Base-by-base conservation (phyloP, 2,888 invertebrate species). In the Cheilosia vulpina region DNA sequence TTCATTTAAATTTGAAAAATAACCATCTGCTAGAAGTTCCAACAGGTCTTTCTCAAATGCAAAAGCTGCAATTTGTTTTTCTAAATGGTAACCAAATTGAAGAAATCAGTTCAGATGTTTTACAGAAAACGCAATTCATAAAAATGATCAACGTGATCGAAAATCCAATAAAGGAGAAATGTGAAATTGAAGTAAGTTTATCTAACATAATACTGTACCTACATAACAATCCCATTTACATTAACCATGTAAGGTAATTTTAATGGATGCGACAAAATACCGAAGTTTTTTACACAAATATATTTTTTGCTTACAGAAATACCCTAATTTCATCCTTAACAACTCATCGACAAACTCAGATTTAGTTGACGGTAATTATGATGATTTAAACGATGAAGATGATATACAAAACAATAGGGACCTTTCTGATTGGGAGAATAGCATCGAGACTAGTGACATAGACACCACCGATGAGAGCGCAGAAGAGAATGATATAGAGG, bases 1-100 rank as follows among this genome's bases (percentile, higher is more conserved):
- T 94, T 2, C 95, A 95, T 90, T 93, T 95, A 45, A 95, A 95
- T 91, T 90, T 95, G 2, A 93, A 93, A 71, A 93, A 93, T 68
- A 95, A 95, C 89, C 89, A 90, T 13, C 89, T 95, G 1, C 90
- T 88, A 4, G 91, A 92, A 71, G 93, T 95, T 79, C 95, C 95
- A 0, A 24, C 34, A 2, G 50, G 88, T 0, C 90, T 93, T 0
- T 55, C 92, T 0, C 90, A 92, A 41, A 93, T 94, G 87, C 83
- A 90, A 0, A 93, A 93, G 17, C 90, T 94, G 2, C 93, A 93
- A 92, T 94, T 93, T 88, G 89, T 94, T 2, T 94, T 94, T 88
- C 91, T 94, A 0, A 93, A 93, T 87, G 91, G 92, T 77, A 94
- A 94, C 87, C 93, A 24, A 60, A 92, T 92, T 78, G 83, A 88